Base-by-base conservation (phyloP, 2,888 invertebrate genomes). In the Acanthacorydalis orientalis region DNA sequence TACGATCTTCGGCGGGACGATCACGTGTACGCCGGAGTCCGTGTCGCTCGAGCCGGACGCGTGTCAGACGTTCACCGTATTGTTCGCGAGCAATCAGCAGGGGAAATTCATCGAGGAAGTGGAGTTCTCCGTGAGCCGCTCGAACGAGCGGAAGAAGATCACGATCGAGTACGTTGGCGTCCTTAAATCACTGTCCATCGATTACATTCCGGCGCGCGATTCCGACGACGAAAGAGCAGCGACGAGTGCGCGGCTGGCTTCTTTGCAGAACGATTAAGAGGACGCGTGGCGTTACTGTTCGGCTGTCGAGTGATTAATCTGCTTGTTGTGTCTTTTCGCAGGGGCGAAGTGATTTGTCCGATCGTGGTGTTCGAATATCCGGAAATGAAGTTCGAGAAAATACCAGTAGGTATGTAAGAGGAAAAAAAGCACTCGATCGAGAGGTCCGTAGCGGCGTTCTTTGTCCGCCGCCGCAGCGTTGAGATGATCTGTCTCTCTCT, bases 101-200 rank as follows among this genome's bases (percentile, higher is more conserved):
- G 80, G 80, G 39, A 68, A 72, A 9, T 80, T 75, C 57, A 66
- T 77, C 45, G 80, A 80, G 62, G 73, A 72, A 59, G 59, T 79
- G 2, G 65, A 72, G 51, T 79, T 79, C 57, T 48, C 57, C 2
- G 69, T 80, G 48, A 67, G 69, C n/a, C 77, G 77, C 54, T 76
- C 78, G 1, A 59, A 63, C 47, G 73, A 78, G 48, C 57, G 69
- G 6, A 56, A 77, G 39, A 70, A 70, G 51, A 58, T 78, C 14
- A 69, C 73, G 54, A 63, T 78, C 47, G 74, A 72, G 78, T 79
- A 65, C 64, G 68, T 57, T 49, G 32, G 35, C n/a, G n/a, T n/a
- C n/a, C n/a, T n/a, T n/a, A n/a, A n/a, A n/a, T n/a, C n/a, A n/a
- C n/a, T n/a, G n/a, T n/a, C n/a, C n/a, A n/a, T n/a, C n/a, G n/a